Conservation (phyloP, 2,113 vertebrate genomes). For the Pluvialis apricaria region DNA sequence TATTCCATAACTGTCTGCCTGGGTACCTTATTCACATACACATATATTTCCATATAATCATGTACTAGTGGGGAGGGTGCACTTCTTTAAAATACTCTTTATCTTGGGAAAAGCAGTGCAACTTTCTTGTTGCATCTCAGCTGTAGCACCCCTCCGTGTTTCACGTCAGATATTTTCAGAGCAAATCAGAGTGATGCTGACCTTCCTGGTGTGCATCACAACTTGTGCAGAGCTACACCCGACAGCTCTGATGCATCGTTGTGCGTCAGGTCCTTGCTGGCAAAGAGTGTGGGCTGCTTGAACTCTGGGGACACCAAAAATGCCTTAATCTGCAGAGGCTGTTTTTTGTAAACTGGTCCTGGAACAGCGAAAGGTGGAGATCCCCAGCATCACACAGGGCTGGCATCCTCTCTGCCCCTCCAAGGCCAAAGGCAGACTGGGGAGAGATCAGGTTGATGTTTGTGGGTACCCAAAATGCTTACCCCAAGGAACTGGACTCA, state of each 20-base stretch:
- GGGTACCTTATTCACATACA: neutral
- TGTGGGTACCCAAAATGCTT: neutral
- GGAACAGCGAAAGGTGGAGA: neutral
- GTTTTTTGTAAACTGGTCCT: neutral
- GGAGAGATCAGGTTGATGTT: neutral
- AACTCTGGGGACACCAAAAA: neutral
- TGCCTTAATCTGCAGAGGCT: neutral
- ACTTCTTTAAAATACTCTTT: neutral
- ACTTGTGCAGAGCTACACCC: neutral
- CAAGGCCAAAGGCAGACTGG: neutral
- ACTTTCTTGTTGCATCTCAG: neutral
- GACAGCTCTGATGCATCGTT: neutral
- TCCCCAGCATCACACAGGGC: neutral
- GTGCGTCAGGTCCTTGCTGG: no score
- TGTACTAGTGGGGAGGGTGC: no score
- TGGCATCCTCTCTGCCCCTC: neutral
- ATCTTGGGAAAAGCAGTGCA: neutral
- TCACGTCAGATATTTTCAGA: neutral
- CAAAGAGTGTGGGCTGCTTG: neutral
- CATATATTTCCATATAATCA: neutral
- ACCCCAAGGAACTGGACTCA: neutral
- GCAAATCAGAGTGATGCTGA: neutral
- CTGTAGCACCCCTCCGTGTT: neutral
- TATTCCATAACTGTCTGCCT: neutral
- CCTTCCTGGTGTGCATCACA: neutral